Evolutionary conservation across 2,888 invertebrate genomes (phyloP).

Genomic region (Patella caerulea): DNA sequence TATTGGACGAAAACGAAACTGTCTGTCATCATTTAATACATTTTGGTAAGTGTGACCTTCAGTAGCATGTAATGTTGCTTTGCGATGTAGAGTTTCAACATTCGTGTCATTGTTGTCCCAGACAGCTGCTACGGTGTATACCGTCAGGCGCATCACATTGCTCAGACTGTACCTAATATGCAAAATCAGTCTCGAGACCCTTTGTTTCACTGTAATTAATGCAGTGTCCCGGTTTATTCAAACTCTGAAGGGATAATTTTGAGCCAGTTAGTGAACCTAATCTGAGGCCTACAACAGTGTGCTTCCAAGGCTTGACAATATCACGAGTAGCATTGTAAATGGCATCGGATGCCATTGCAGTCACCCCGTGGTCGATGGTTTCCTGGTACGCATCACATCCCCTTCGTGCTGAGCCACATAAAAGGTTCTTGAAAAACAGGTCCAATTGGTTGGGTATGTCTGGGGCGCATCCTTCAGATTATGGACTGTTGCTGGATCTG

Average conservation of each 20-base stretch:
- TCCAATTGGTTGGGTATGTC: too few relatives aligned
- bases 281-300: neutral
- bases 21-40: neutral
- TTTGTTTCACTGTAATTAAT: constrained; percentile 28
- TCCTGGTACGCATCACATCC: neutral
- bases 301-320: constrained; percentile 29
- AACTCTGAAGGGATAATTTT: constrained; percentile 19
- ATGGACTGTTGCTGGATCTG: neutral
- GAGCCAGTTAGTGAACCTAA: neutral
- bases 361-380: constrained; percentile 8
- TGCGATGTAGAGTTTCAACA: constrained; percentile 19
- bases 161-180: constrained; percentile 20
- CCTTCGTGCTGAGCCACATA: too few relatives aligned
- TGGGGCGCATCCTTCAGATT: too few relatives aligned
- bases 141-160: constrained; percentile 18
- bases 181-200: constrained; percentile 21
- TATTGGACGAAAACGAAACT: neutral
- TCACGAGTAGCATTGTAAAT: constrained; percentile 27
- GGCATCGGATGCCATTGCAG: constrained; percentile 20
- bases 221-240: constrained; percentile 14
- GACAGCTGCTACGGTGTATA: constrained; percentile 8
- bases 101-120: constrained; percentile 27
- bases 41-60: constrained; percentile 20
- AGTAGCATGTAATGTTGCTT: neutral
- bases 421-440: too few relatives aligned